Evolutionary conservation across 2,888 invertebrate genomes (phyloP).

Genomic region (Torymus aiolomorphi): DNA sequence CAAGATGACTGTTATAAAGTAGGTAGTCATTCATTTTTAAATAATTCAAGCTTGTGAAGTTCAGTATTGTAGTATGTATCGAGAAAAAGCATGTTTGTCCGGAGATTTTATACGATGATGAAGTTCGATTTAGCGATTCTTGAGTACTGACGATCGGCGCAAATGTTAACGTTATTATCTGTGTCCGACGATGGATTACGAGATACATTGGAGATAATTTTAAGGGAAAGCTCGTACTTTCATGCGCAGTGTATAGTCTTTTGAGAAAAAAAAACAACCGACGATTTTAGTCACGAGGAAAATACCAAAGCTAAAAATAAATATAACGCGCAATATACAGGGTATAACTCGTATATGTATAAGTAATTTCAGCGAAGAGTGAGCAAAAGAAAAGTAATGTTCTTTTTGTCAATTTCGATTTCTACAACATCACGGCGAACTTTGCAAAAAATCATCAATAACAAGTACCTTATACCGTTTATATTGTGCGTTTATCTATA

Average conservation of each 20-base stretch:
- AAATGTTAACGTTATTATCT: constrained; percentile 49
- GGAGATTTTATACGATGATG: constrained; percentile 62
- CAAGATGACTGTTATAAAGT: constrained; percentile 47
- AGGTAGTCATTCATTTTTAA: constrained; percentile 61
- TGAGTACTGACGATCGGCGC: constrained; percentile 36
- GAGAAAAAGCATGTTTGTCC: constrained; percentile 52
- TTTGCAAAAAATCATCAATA: constrained; percentile 21
- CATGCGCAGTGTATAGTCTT: constrained; percentile 40
- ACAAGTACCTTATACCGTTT: constrained; percentile 57
- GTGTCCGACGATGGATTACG: constrained; percentile 23
- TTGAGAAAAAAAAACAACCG: constrained; percentile 17
- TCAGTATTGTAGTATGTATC: constrained; percentile 61
- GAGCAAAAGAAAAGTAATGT: constrained; percentile 4
- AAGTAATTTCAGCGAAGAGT: constrained; percentile 31
- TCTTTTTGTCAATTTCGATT: constrained; percentile 37
- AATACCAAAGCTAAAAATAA: constrained; percentile 55
- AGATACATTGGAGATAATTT: constrained; percentile 23
- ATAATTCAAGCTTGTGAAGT: constrained; percentile 61
- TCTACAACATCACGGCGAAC: constrained; percentile 16
- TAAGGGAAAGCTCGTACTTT: constrained; percentile 31
- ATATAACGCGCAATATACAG: constrained; percentile 61
- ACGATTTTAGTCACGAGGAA: constrained; percentile 39
- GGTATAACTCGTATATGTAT: constrained; percentile 50
- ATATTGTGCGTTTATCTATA: constrained; percentile 61
- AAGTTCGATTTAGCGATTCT: constrained; percentile 63